Evolutionary conservation across 2,113 vertebrate genomes (phyloP).

Genomic region (Heterotis niloticus): DNA sequence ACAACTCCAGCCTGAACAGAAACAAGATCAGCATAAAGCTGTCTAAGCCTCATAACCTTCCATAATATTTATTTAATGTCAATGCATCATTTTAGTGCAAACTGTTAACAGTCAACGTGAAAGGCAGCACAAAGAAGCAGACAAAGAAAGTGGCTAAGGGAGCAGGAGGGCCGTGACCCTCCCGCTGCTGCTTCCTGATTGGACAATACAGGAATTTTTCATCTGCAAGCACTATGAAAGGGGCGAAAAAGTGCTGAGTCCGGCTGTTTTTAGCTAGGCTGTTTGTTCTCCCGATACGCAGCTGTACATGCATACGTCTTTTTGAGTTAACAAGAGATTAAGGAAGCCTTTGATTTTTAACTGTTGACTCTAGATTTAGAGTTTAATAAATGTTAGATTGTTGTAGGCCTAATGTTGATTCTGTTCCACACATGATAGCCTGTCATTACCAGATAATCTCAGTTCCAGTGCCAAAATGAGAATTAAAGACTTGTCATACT

Average conservation of each 20-base stretch:
- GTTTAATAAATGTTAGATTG: background rate
- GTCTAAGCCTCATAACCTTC: too few relatives aligned
- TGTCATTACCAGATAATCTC: background rate
- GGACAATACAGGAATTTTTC: background rate
- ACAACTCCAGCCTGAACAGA: too few relatives aligned
- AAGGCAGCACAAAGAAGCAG: background rate
- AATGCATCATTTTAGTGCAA: background rate
- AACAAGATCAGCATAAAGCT: too few relatives aligned
- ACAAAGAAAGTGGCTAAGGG: background rate
- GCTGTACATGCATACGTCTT: too few relatives aligned
- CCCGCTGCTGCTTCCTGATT: slow-evolving; percentile 13
- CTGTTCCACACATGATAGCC: background rate
- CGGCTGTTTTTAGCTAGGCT: background rate
- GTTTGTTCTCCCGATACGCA: slow-evolving; percentile 12
- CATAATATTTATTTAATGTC: too few relatives aligned
- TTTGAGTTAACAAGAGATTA: too few relatives aligned
- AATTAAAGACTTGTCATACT: background rate
- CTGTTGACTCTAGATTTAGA: background rate
- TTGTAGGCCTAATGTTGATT: background rate
- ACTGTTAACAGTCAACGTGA: background rate
- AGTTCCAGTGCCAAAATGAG: background rate
- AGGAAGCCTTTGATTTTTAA: too few relatives aligned
- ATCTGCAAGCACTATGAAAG: background rate
- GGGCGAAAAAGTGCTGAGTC: background rate
- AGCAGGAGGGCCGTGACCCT: background rate